A percentile compares a stretch with the other conserved stretches of the same genome.
These are phyloP conservation scores for Melipona bicolor DNA, from an alignment of 2,888 invertebrate genomes.

Conservation along the genomic window DNA sequence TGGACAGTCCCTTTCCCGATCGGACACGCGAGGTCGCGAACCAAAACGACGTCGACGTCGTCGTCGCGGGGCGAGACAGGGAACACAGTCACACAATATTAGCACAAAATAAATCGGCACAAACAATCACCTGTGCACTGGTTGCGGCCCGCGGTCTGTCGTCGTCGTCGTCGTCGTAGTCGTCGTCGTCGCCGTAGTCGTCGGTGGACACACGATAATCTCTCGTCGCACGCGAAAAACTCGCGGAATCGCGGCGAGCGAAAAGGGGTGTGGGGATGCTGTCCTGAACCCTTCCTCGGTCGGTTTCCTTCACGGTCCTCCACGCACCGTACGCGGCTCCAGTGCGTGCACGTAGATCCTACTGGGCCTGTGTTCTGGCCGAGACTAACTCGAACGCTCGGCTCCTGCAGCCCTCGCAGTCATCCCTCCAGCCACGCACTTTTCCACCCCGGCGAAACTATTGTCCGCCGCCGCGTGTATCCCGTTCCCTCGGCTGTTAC, in stretches of 20 bases:
- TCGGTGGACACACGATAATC: conserved; percentile 2
- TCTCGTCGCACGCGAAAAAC: conserved; percentile 33
- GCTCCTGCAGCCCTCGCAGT: conserved; percentile 83
- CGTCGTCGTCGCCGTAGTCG: no score
- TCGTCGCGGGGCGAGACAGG: neutral
- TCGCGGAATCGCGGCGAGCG: conserved; percentile 40
- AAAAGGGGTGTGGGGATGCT: conserved; percentile 37
- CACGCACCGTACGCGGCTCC: conserved; percentile 64
- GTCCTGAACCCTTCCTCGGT: conserved; percentile 19
- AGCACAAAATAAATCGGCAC: conserved; percentile 42
- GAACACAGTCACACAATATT: conserved; percentile 54
- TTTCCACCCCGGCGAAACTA: conserved; percentile 78
- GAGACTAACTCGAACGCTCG: conserved; percentile 83
- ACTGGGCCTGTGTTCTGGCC: conserved; percentile 84
- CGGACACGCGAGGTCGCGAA: no score
- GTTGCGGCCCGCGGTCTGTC: conserved; percentile 1
- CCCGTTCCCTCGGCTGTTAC: neutral
- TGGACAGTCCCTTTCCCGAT: no score
- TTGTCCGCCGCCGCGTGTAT: conserved; percentile 64
- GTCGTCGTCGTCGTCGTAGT: no score
- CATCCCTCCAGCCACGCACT: conserved; percentile 84
- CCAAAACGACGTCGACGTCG: no score
- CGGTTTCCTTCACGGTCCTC: conserved; percentile 43
- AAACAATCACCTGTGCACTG: conserved; percentile 71
- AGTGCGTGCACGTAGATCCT: conserved; percentile 78